Conservation (phyloP, 2,113 vertebrate genomes). For the Tricholaema leucomelas region DNA sequence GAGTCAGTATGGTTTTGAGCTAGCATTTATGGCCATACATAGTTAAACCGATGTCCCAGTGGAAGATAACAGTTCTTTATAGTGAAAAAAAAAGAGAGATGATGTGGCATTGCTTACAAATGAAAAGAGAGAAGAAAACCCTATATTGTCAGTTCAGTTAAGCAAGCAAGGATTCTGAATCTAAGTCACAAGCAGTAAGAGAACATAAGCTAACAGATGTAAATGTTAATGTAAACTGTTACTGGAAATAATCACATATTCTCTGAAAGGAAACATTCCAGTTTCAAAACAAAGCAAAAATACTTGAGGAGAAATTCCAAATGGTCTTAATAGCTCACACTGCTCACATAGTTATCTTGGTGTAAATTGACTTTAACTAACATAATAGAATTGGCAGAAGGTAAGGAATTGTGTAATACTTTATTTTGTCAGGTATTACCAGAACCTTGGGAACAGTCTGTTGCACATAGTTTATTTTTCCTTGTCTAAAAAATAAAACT, state of each 20-base stretch:
- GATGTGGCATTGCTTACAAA: not conserved
- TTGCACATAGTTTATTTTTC: not conserved
- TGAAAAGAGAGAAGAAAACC: not conserved
- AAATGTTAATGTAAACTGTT: constrained; percentile 47
- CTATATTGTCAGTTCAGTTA: not conserved
- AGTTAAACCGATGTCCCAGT: not conserved
- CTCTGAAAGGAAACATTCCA: constrained; percentile 19
- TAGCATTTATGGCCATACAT: not conserved
- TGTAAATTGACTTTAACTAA: not conserved
- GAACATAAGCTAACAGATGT: constrained; percentile 18
- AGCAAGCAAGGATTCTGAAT: no score
- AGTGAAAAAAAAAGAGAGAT: not conserved
- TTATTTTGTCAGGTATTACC: not conserved
- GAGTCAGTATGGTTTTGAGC: not conserved
- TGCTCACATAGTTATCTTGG: not conserved
- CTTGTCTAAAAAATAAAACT: not conserved
- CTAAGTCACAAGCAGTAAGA: constrained; percentile 1
- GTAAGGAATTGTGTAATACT: not conserved
- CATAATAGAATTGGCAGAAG: not conserved
- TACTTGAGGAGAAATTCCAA: constrained; percentile 9
- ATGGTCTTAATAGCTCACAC: not conserved
- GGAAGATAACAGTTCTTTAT: not conserved
- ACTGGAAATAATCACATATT: constrained; percentile 9
- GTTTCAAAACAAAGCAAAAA: constrained; percentile 23
- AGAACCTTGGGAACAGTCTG: not conserved